Conservation (phyloP, 2,113 vertebrate species). For the Circaetus cinerascens region DNA sequence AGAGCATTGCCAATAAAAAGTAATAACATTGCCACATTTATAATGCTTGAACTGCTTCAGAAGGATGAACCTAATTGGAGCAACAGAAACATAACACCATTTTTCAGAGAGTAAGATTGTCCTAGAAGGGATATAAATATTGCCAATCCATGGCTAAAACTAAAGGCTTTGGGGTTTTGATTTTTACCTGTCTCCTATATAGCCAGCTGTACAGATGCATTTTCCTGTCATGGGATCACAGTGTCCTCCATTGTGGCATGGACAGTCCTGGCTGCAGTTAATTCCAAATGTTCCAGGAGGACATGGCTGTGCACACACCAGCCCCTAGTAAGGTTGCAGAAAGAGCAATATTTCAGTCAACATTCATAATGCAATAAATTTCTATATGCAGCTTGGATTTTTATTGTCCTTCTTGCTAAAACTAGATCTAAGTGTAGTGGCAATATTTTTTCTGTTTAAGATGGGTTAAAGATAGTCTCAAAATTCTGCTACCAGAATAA, state of each 20-base stretch:
- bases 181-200: slow-evolving; percentile 91
- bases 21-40: slow-evolving; percentile 39
- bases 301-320: slow-evolving; percentile 94
- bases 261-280: slow-evolving; percentile 96
- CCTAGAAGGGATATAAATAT: slow-evolving; percentile 14
- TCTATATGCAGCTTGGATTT: not conserved
- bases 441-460: not conserved
- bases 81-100: not conserved
- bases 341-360: slow-evolving; percentile 32
- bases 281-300: slow-evolving; percentile 89
- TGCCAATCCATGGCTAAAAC: not conserved
- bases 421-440: not conserved
- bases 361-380: not conserved
- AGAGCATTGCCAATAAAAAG: slow-evolving; percentile 52
- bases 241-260: slow-evolving; percentile 93
- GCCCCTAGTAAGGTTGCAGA: slow-evolving; percentile 79
- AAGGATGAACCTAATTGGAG: slow-evolving; percentile 53
- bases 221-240: slow-evolving; percentile 92
- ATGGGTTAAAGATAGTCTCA: not conserved
- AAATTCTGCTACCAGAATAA: not conserved
- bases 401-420: slow-evolving; percentile 6
- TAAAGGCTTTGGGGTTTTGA: not conserved
- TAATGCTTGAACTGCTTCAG: slow-evolving; percentile 34
- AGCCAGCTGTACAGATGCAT: slow-evolving; percentile 91
- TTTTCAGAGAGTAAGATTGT: not conserved